A percentile compares a stretch with the other conserved stretches of the same genome.
Evolutionary conservation across 2,113 vertebrate genomes (phyloP).

Genomic region (Notothenia coriiceps): DNA sequence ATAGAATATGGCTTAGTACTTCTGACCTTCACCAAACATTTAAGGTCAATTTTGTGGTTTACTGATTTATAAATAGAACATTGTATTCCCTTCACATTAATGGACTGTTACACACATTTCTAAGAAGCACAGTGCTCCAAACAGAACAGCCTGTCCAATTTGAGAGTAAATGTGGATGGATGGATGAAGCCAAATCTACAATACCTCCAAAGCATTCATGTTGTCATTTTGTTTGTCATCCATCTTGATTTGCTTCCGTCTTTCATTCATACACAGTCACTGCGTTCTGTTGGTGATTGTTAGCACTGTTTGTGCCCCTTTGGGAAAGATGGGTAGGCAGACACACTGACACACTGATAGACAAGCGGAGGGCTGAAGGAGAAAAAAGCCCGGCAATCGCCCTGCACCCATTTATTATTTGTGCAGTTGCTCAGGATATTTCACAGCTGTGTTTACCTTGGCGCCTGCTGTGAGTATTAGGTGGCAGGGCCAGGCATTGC

Average conservation of each 20-base stretch:
- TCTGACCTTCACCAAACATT: constrained; percentile 20
- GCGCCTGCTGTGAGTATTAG: constrained; percentile 83
- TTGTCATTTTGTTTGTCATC: constrained; percentile 57
- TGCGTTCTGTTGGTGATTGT: constrained; percentile 33
- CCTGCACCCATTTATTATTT: constrained; percentile 78
- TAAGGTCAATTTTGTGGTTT: neutral
- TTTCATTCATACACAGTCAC: constrained; percentile 48
- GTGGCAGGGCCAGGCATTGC: constrained; percentile 79
- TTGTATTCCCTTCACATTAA: constrained; percentile 43
- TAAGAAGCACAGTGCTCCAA: constrained; percentile 35
- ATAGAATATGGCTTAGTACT: constrained; percentile 7
- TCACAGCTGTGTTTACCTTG: constrained; percentile 90
- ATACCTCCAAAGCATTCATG: constrained; percentile 30
- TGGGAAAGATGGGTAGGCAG: constrained; percentile 18
- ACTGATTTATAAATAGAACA: constrained; percentile 21
- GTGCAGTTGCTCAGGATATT: constrained; percentile 81
- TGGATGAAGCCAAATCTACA: constrained; percentile 44
- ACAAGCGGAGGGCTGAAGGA: constrained; percentile 55
- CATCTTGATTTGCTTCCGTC: constrained; percentile 63
- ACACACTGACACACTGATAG: constrained; percentile 42
- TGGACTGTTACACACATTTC: constrained; percentile 55
- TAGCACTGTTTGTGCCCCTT: constrained; percentile 18
- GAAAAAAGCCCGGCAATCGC: constrained; percentile 61
- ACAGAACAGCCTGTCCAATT: constrained; percentile 55
- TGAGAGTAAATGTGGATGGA: constrained; percentile 53